Conservation (phyloP, 1,140 invertebrate species). For the Oreohelix idahoensis region DNA sequence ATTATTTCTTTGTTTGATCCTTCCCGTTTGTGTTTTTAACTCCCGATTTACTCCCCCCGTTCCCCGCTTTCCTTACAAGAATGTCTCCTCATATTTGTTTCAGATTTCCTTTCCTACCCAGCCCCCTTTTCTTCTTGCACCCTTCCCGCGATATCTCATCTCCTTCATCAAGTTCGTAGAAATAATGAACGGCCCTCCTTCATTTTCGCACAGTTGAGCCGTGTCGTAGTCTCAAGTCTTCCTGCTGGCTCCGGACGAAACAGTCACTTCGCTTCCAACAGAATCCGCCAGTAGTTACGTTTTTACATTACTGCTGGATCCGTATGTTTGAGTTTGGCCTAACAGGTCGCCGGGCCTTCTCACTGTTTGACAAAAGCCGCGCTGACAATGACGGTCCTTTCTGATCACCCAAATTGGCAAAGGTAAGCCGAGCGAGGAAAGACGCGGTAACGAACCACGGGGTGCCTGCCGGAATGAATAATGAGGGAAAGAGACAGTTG, state of each 20-base stretch:
- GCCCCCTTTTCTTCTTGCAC: not conserved
- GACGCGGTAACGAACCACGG: not conserved
- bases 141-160: not conserved
- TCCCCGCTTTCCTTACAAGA: too few species aligned
- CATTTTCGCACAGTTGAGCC: not conserved
- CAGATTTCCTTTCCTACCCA: not conserved
- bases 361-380: conserved; percentile 10
- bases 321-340: conserved; percentile 14
- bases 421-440: not conserved
- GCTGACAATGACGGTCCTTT: not conserved
- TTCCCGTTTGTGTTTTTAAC: too few species aligned
- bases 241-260: not conserved
- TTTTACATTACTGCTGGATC: not conserved
- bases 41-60: too few species aligned
- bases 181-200: not conserved
- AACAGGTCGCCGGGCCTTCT: not conserved
- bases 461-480: not conserved
- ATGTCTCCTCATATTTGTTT: too few species aligned
- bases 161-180: not conserved
- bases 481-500: not conserved
- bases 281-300: not conserved
- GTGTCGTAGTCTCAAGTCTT: not conserved
- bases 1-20: too few species aligned
- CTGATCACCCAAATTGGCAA: not conserved
- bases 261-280: not conserved